Base-by-base conservation (phyloP, 2,888 invertebrate genomes). In the Polydesmus complanatus region DNA sequence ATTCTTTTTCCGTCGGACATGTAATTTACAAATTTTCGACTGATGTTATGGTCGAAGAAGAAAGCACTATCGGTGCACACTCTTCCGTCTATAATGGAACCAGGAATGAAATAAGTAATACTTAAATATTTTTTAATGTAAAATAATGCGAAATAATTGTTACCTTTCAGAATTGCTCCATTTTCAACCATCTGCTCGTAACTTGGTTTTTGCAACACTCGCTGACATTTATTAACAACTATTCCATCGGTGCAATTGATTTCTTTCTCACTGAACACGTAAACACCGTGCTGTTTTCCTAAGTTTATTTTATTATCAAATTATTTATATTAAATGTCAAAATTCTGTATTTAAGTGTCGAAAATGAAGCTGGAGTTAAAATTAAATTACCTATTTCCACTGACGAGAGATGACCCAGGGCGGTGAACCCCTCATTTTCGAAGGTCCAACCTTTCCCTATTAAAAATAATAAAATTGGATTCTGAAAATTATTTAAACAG, bases 61-160 rank as follows among this genome's bases (percentile, higher is more conserved):
- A 74, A 77, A 8, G 70, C 69, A 65, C 77, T 77, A 66, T 77
- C 77, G 11, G 74, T 77, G 67, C 74, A 77, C 14, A 74, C 74
- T 48, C 66, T 65, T 11, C 63, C 64, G 3, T 63, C 64, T 64
- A 62, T 60, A 21, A n/a, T n/a, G n/a, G n/a, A n/a, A n/a, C n/a
- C n/a, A n/a, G n/a, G n/a, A 57, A 49, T 14, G 22, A 18, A 1
- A 48, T 49, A 1, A 58, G 2, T 25, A 23, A 21, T 22, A 54
- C 3, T 14, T 48, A 18, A 48, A 48, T 48, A 11, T 14, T 48
- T n/a, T n/a, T n/a, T 48, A 14, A 48, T 11, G 11, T 48, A 48
- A 14, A 48, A 18, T 18, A 18, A 48, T 14, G 11, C 48, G 48
- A 25, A 3, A n/a, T n/a, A n/a, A n/a, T n/a, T 47, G 55, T 61